Conservation (phyloP, 1,140 invertebrate genomes). For the Procambarus virginalis region DNA sequence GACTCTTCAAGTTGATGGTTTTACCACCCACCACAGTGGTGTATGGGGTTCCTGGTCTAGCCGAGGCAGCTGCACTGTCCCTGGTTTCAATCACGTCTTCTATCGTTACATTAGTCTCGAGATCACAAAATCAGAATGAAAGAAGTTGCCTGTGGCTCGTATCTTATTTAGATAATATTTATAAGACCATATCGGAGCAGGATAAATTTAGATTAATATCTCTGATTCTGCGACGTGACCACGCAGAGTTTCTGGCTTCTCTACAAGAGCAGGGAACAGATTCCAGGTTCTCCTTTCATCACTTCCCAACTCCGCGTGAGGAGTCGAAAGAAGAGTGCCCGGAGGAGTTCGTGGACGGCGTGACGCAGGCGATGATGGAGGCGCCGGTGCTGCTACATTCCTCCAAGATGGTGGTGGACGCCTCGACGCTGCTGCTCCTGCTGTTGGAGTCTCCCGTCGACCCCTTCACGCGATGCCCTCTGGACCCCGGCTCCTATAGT, state of each 20-base stretch:
- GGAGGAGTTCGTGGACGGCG: not conserved
- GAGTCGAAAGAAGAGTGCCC: not conserved
- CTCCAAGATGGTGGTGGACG: conserved; percentile 2
- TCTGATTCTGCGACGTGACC: not conserved
- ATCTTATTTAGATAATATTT: not conserved
- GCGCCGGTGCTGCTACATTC: not conserved
- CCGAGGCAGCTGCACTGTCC: not conserved
- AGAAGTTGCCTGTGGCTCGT: not conserved
- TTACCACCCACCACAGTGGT: not conserved
- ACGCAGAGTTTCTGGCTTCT: not conserved
- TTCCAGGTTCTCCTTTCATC: not conserved
- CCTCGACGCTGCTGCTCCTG: not conserved
- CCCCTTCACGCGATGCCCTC: not conserved
- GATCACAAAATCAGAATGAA: too few relatives aligned
- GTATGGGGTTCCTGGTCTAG: not conserved
- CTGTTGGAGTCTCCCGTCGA: not conserved
- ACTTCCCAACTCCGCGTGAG: not conserved
- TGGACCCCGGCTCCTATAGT: not conserved
- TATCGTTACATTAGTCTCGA: not conserved
- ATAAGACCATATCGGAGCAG: not conserved
- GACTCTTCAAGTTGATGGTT: not conserved
- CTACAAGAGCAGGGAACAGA: not conserved
- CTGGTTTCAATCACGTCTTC: not conserved
- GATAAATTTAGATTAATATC: not conserved
- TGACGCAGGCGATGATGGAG: not conserved